A percentile compares a stretch with the other conserved stretches of the same genome.
These are phyloP conservation scores for Eueides isabella DNA, from an alignment of 1,140 invertebrate genomes.

Conservation along the genomic window DNA sequence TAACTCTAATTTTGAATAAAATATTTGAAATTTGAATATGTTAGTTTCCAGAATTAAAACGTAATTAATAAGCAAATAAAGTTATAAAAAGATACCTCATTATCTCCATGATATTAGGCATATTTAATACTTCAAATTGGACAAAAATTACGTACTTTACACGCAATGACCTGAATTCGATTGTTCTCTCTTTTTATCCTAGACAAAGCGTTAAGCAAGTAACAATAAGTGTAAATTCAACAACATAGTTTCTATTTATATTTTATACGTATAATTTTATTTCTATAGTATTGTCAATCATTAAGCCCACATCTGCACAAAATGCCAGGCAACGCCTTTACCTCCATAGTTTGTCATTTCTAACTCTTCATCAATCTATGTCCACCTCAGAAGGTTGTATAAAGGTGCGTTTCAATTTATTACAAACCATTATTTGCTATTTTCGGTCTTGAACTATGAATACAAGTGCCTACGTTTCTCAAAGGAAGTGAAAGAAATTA, in stretches of 20 bases:
- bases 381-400: not conserved
- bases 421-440: conserved; percentile 8
- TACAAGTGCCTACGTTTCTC: not conserved
- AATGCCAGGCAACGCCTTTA: conserved; percentile 9
- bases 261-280: not conserved
- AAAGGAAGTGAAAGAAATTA: not conserved
- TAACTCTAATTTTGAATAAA: too few species aligned
- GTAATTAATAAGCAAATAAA: too few species aligned
- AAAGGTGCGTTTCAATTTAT: conserved; percentile 5
- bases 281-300: not conserved
- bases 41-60: too few species aligned
- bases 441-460: not conserved
- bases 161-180: too few species aligned
- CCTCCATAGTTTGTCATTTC: not conserved
- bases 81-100: too few species aligned
- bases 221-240: too few species aligned
- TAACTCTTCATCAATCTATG: conserved; percentile 5
- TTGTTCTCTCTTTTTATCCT: not conserved
- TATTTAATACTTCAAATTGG: too few species aligned
- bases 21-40: too few species aligned
- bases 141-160: too few species aligned
- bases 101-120: too few species aligned
- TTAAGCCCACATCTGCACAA: not conserved
- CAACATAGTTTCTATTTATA: not conserved
- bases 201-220: not conserved